Evolutionary conservation across 1,140 invertebrate species (phyloP), one percentile per base, ranked within the genome.

Genomic region (Drosophila pectinifera): DNA sequence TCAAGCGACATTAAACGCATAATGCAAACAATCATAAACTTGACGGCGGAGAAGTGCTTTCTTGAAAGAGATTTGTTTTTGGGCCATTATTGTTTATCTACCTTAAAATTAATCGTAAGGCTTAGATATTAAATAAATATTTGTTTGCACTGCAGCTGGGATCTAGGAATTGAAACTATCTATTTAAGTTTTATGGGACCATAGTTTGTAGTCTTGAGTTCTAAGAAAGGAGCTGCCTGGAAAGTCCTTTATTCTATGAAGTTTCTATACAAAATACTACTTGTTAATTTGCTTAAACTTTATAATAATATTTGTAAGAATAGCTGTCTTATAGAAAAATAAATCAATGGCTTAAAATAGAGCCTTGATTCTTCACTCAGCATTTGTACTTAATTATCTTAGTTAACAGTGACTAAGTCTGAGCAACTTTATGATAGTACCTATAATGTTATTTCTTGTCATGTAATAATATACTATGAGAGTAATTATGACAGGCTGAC

Each of bases 1-100:
- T 89, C 77, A 89, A 72, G 73, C 45, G 69, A 89, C 84, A 89
- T 84, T 89, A 89, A 84, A 78, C 69, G 74, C 65, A 59, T 64
- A 85, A 70, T 73, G 78, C 67, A 88, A 56, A 86, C 68, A 79
- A 55, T 54, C 73, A 81, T 86, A 88, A 83, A 88, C 80, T 67
- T 77, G 43, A 59, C 38, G 46, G 36, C 28, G 11, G 7, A 34
- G 20, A 39, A 51, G 48, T 34, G 48, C 28, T 51, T 51, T 51
- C 28, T 28, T 28, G 16, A 34, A 16, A 34, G 16, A 51, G 18
- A 48, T 61, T 41, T 43, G 22, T 41, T 57, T 56, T 55, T 22
- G 24, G 20, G 53, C n/a, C 16, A 22, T 62, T 41, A 62, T 16
- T 18, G 26, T 18, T 63, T 16, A 42, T 59, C 38, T 63, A 36